phyloP scores from a whole-genome alignment of 2,113 vertebrate species.

The Scomber colias region DNA sequence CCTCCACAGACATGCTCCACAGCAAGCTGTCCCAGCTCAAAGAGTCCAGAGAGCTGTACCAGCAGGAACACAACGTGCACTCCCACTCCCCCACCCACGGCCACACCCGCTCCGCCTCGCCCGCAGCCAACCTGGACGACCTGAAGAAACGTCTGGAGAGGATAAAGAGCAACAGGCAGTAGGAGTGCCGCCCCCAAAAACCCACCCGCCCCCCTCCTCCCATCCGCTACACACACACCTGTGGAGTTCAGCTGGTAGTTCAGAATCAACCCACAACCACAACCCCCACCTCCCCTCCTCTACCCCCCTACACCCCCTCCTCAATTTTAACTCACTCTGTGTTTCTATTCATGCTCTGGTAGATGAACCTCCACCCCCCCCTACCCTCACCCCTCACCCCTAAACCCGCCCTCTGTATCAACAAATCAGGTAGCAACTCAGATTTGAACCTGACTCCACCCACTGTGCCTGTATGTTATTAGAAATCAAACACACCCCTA shows the following conservation, averaged over 20 bases:
- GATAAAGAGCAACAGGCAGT: slow-evolving; percentile 99
- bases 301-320: neutral
- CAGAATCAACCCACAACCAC: slow-evolving; percentile 5
- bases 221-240: neutral
- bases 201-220: no score
- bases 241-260: slow-evolving; percentile 8
- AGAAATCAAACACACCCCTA: slow-evolving; percentile 30
- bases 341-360: slow-evolving; percentile 43
- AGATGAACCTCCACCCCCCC: neutral
- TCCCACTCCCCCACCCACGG: slow-evolving; percentile 83
- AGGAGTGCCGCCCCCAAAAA: neutral
- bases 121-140: slow-evolving; percentile 96
- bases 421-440: slow-evolving; percentile 32
- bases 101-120: slow-evolving; percentile 85
- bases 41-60: slow-evolving; percentile 95
- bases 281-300: neutral
- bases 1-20: slow-evolving; percentile 98
- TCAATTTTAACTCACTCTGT: slow-evolving; percentile 11
- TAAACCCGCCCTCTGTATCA: neutral
- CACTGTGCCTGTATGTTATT: slow-evolving; percentile 66
- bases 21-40: slow-evolving; percentile 98
- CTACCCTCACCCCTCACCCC: no score
- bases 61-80: slow-evolving; percentile 92
- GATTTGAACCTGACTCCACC: slow-evolving; percentile 53
- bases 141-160: slow-evolving; percentile 99